Percentiles rank a stretch among this genome's conserved stretches.
Evolutionary conservation across 2,888 invertebrate species (phyloP).

Genomic region (Hypomecis punctinalis): DNA sequence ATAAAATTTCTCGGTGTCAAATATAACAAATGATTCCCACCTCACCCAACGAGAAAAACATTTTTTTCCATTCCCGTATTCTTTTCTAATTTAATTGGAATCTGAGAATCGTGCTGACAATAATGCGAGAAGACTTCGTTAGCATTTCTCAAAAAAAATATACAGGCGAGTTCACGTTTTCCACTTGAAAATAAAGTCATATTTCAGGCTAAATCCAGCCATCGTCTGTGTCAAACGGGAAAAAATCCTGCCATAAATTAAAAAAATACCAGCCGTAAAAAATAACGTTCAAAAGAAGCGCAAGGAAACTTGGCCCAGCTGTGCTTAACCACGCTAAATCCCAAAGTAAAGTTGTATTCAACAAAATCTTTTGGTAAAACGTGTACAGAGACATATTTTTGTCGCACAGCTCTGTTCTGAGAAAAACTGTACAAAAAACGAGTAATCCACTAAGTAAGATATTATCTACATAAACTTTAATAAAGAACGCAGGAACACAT

Average conservation of each 20-base stretch:
- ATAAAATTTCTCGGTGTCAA: no score
- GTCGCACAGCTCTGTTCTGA: background rate
- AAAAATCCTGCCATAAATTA: slow-evolving; percentile 24
- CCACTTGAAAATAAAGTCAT: slow-evolving; percentile 11
- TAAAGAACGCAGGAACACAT: no score
- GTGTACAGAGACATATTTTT: background rate
- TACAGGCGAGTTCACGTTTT: background rate
- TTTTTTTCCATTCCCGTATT: background rate
- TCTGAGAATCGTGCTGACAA: background rate
- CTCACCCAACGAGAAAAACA: background rate
- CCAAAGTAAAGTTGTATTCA: slow-evolving; percentile 9
- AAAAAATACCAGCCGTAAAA: slow-evolving; percentile 19
- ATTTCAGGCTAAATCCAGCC: slow-evolving; percentile 12
- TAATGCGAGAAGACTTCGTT: background rate
- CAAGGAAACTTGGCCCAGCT: slow-evolving; percentile 23
- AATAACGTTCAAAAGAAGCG: slow-evolving; percentile 17
- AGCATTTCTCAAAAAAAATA: background rate
- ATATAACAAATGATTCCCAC: background rate
- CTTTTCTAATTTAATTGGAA: slow-evolving; percentile 2
- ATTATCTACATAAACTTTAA: no score
- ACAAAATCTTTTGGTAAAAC: slow-evolving; percentile 1
- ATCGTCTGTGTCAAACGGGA: slow-evolving; percentile 19
- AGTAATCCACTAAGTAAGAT: no score
- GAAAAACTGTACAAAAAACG: background rate
- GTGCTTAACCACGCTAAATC: slow-evolving; percentile 20